Evolutionary conservation across 2,797 vertebrate species (phyloP), one percentile per base, ranked within the genome.

Genomic region (Synaphobranchus kaupii): DNA sequence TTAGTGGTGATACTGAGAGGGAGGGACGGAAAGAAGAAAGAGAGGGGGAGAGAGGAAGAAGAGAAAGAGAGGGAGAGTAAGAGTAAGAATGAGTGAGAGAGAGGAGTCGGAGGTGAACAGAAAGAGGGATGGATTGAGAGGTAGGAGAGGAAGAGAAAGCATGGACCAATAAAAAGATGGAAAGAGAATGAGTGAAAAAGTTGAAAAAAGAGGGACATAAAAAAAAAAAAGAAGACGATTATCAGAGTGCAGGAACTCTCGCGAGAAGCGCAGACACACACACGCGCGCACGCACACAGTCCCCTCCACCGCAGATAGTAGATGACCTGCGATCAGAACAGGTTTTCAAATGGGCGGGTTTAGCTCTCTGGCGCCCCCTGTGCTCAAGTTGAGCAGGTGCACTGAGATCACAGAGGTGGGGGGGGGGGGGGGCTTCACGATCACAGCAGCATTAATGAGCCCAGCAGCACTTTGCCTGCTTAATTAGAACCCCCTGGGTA

Each of bases 1-100:
- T 99, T 99, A 91, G 99, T 98, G 92, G 98, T 99, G 92, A 99
- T 99, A 92, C 98, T 99, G 96, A 92, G 86, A 87, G 92, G 54
- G 66, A 28, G 22, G 50, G 89, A 31, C 5, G 88, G 22, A 50
- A 48, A 22, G 12, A 6, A 39, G 31, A 76, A 66, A 48, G 58
- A 68, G 58, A 0, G 84, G 8, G 12, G 68, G 50, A 50, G 8
- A 66, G 44, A 31, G 47, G 31, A 52, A 50, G 48, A 66, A 50
- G n/a, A 25, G 28, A 31, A 80, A 73, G 80, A 63, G 17, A 71
- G 80, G 34, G 17, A 34, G 81, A 66, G 25, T 7, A 7, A 28
- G 22, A 47, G 60, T 28, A n/a, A 66, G 22, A 28, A 13, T 0
- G 5, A 15, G 8, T 4, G 54, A 1, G 60, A n/a, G 22, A 48